Conservation (phyloP, 2,888 invertebrate genomes). For the Dinocampus coccinellae region DNA sequence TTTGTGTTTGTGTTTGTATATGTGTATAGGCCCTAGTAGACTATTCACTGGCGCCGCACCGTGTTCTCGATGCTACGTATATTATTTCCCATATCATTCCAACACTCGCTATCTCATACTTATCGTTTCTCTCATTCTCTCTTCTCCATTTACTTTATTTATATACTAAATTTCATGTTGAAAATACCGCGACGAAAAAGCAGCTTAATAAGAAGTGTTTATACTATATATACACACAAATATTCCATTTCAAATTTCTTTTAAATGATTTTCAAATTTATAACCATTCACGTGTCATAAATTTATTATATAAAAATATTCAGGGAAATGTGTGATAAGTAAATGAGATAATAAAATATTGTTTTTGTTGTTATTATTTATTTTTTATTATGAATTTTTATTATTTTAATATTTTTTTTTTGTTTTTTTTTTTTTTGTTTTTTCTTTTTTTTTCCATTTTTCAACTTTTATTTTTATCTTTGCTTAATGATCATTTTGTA, state of each 20-base stretch:
- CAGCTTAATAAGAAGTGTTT: conserved; percentile 48
- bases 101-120: neutral
- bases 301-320: neutral
- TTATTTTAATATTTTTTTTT: neutral
- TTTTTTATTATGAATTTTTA: no score
- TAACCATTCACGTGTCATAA: neutral
- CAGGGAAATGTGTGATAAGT: conserved; percentile 23
- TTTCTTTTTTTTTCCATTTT: neutral
- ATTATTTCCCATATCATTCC: conserved; percentile 46
- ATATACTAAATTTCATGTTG: conserved; percentile 46
- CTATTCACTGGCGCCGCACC: conserved; percentile 47
- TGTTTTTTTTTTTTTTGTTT: neutral
- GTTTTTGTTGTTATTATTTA: neutral
- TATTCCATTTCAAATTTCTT: conserved; percentile 33
- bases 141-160: conserved; percentile 44
- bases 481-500: conserved; percentile 43
- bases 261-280: conserved; percentile 26
- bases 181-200: conserved; percentile 24
- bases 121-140: conserved; percentile 16
- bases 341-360: conserved; percentile 32
- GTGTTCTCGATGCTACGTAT: conserved; percentile 41
- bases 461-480: conserved; percentile 43
- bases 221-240: conserved; percentile 11
- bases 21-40: conserved; percentile 5
- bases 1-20: neutral